Base-by-base conservation (phyloP, 2,113 vertebrate species). In the Lutjanus erythropterus region DNA sequence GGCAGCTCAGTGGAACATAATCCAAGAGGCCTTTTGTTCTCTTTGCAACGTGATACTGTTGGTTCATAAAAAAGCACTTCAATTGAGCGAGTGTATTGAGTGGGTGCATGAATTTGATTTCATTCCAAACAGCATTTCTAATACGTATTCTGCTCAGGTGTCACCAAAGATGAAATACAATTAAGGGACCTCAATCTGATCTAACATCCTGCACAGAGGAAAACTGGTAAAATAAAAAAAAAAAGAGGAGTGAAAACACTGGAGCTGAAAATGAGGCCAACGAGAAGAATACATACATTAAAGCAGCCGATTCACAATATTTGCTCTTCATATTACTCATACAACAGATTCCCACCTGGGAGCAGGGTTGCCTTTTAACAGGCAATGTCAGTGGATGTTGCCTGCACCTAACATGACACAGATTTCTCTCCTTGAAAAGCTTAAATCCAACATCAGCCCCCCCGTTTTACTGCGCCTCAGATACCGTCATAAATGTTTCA, bases 111-210 rank as follows among this genome's bases (percentile, higher is more conserved):
- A 86, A 84, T 87, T 71, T 86, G 79, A 87, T 89, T 85, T 86
- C 25, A 87, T 88, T 88, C 87, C 81, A 88, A 84, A 86, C 83
- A 76, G 64, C 65, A 84, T 89, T 90, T 87, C 81, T 82, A 89
- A 90, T 91, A 82, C 77, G 68, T 82, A 88, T 88, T 89, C 90
- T 85, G 76, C 83, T 93, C 83, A 92, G 81, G 87, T 89, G 83
- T 91, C 84, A 86, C 76, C 83, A 71, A 86, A 88, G 86, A 89
- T 81, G 60, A 86, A 90, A 90, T 68, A 76, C 78, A 88, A 84
- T 91, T 83, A 88, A 80, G 75, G 66, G 75, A 78, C 84, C 81
- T 84, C 80, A 80, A 62, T 86, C 86, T 84, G 78, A 71, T 76
- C 50, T 37, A 76, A 73, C 73, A 85, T 77, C 67, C 71, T 25